Conservation (phyloP, 2,113 vertebrate genomes). For the Eublepharis macularius region DNA sequence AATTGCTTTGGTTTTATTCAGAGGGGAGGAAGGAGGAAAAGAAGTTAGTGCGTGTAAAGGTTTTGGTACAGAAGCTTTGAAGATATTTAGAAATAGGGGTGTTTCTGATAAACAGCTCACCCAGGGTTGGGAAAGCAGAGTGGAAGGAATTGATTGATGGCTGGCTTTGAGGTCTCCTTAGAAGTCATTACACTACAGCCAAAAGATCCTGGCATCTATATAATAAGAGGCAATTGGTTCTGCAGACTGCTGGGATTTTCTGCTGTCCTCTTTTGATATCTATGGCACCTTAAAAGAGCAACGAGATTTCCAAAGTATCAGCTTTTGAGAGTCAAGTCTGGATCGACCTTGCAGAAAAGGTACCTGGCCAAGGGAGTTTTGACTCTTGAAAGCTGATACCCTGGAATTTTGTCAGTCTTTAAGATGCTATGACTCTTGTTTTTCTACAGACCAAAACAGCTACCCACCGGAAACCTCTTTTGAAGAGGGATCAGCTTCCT, state of each 20-base stretch:
- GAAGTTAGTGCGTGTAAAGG: neutral
- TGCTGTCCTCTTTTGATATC: neutral
- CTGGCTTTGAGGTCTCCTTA: neutral
- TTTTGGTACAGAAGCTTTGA: slow-evolving; percentile 16
- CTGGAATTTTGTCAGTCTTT: too few relatives aligned
- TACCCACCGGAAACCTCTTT: too few relatives aligned
- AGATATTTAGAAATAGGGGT: neutral
- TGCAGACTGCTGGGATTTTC: neutral
- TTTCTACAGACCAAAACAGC: too few relatives aligned
- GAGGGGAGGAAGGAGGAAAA: neutral
- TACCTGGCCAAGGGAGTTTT: too few relatives aligned
- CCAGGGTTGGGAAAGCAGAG: neutral
- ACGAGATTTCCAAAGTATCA: too few relatives aligned
- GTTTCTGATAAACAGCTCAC: neutral
- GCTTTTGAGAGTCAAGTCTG: too few relatives aligned
- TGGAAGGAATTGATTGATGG: neutral
- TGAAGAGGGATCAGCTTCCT: neutral
- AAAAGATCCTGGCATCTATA: neutral
- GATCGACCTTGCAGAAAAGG: too few relatives aligned
- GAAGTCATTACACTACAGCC: neutral
- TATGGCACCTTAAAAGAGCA: too few relatives aligned
- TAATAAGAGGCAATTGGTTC: neutral
- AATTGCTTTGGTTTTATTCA: slow-evolving; percentile 59
- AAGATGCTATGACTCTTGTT: too few relatives aligned
- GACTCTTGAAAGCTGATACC: too few relatives aligned